Evolutionary conservation across 2,888 invertebrate genomes (phyloP), one percentile per base, ranked within the genome.

Genomic region (Amphipyra berbera): DNA sequence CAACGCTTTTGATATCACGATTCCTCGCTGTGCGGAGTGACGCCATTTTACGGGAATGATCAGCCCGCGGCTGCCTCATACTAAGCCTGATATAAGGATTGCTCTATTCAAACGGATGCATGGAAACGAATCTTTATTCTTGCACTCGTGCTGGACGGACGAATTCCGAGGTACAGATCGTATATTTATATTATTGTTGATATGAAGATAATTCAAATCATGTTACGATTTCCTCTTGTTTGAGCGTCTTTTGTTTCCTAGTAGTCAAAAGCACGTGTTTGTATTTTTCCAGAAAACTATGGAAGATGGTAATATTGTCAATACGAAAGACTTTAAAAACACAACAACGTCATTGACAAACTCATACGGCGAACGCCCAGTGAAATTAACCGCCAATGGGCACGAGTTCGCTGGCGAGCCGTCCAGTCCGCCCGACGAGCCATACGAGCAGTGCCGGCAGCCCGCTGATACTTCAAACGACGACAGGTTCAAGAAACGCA

Each of bases 41-140:
- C 95, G 95, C 95, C 95, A 95, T 95, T 95, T 95, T 95, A 95
- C 95, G 95, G 95, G 95, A 94, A 95, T 95, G 95, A 95, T 90
- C 95, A 94, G 95, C 93, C 93, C 90, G 94, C 92, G 92, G 94
- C 93, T 92, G 95, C 92, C 89, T 92, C 91, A 86, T 85, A 91
- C 83, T 91, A 90, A 91, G 90, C 93, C 93, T 88, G 90, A 94
- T 94, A 94, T 94, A 91, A 94, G 93, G 92, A 91, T 90, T 86
- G 85, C 87, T 89, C 81, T 90, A 82, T 79, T 84, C 83, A 89
- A 92, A 93, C 94, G 92, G 88, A 94, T 95, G 94, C 90, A 91
- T 91, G 91, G 90, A 94, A 91, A 92, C 90, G 85, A 90, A 93
- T 91, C 89, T 90, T 83, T 91, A 89, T 85, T 92, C 87, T 89